phyloP scores from a whole-genome alignment of 2,113 vertebrate species.

The Noctilio leporinus region DNA sequence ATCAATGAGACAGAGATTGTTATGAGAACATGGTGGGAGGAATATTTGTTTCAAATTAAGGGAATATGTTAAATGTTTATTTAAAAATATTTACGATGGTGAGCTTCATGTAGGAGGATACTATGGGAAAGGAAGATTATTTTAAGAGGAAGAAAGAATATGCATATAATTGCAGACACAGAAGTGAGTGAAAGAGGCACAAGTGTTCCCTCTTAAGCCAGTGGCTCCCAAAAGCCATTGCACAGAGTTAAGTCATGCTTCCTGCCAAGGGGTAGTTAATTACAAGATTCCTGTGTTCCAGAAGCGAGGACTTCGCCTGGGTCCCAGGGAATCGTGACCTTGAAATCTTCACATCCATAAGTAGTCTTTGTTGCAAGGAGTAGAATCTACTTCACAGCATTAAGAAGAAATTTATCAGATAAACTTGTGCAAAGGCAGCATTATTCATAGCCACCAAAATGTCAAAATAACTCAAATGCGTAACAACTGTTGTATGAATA shows the following conservation, averaged over 20 bases:
- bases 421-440: neutral
- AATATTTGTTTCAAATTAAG: neutral
- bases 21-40: neutral
- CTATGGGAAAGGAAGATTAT: neutral
- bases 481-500: neutral
- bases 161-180: neutral
- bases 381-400: neutral
- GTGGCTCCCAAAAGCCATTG: neutral
- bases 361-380: neutral
- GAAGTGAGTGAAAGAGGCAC: rapidly evolving
- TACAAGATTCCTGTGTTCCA: neutral
- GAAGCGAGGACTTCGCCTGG: neutral
- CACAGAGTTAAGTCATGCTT: neutral
- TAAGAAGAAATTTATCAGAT: neutral
- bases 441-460: neutral
- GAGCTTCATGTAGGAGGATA: neutral
- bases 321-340: neutral
- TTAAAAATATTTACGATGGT: neutral
- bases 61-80: neutral
- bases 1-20: neutral
- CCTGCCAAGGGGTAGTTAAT: neutral
- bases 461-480: neutral
- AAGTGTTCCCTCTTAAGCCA: neutral
- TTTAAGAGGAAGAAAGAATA: neutral
- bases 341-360: neutral